Evolutionary conservation across 1,140 invertebrate species (phyloP).

Genomic region (Fragariocoptes setiger): DNA sequence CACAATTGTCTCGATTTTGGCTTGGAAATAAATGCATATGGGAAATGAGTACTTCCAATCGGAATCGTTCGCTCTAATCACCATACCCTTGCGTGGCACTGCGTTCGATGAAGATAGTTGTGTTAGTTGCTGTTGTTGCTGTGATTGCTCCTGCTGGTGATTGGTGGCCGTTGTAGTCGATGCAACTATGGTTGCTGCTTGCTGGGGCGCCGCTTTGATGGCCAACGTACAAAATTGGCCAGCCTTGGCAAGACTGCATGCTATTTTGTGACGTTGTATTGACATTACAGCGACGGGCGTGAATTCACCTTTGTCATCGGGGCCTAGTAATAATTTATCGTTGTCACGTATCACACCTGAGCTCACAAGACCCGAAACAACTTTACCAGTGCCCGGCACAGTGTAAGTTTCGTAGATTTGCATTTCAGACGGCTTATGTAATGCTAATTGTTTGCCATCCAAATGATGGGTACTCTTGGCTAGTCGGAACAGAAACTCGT

Average conservation of each 20-base stretch:
- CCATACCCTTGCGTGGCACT: conserved; percentile 45
- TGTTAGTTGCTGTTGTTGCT: too few species aligned
- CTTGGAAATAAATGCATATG: conserved; percentile 21
- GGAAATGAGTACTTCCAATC: conserved; percentile 3
- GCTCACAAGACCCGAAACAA: conserved; percentile 47
- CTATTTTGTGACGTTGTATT: conserved; percentile 60
- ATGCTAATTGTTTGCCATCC: neutral
- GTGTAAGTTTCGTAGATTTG: conserved; percentile 75
- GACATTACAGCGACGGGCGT: conserved; percentile 39
- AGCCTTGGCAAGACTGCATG: conserved; percentile 26
- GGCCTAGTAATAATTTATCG: conserved; percentile 37
- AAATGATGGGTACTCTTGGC: neutral
- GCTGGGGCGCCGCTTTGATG: too few species aligned
- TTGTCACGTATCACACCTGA: conserved; percentile 58
- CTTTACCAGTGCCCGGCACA: conserved; percentile 30
- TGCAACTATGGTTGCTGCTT: too few species aligned
- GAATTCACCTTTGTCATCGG: conserved; percentile 47
- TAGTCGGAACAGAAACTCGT: conserved; percentile 20
- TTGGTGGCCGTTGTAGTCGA: too few species aligned
- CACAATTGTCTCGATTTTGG: conserved; percentile 41
- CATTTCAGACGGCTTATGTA: conserved; percentile 1
- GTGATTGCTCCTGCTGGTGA: too few species aligned
- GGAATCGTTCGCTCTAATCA: conserved; percentile 7
- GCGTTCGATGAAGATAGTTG: conserved; percentile 1
- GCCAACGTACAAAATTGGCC: conserved; percentile 66